Evolutionary conservation across 2,888 invertebrate species (phyloP), one percentile per base, ranked within the genome.

Genomic region (Chloromyia formosa): DNA sequence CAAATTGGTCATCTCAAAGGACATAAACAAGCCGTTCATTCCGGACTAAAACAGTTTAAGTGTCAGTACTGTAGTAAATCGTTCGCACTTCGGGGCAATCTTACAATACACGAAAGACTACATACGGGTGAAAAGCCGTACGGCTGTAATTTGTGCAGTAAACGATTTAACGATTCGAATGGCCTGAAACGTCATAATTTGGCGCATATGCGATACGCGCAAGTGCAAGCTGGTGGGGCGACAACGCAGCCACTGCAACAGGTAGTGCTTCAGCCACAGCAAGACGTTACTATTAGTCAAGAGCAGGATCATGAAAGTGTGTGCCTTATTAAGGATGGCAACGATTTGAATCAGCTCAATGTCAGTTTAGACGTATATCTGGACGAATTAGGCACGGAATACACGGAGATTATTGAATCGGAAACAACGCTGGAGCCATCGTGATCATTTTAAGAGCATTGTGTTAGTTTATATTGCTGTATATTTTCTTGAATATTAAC

Each of bases 61-160:
- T 78, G 78, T 27, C 9, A 73, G 42, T 74, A 74, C 10, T 78
- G 78, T 56, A 53, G 54, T 14, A 78, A 78, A 73, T 27, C 72
- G 14, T 78, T 78, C 66, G 74, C 77, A 10, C 69, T 78, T 10
- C 76, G 77, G 16, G 73, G 77, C n/a, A 78, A 78, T 74, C 77
- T 78, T 56, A 75, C 74, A 1, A 78, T 78, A 5, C 78, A 78
- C 60, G 68, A 68, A 72, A 76, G 80, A 23, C 72, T 77, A 35
- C 80, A 80, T 62, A 76, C 77, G 40, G 79, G 80, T 12, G 78
- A 79, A 72, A 77, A 77, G 10, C 79, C 79, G 1, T 79, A 78
- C 69, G 68, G 77, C 35, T 80, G 80, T 74, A 73, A 75, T 16
- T 35, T 75, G 20, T 80, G 80, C 45, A 58, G 73, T 27, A 78